These are phyloP conservation scores for Channa argus DNA, from an alignment of 2,113 vertebrate species.

Conservation along the genomic window DNA sequence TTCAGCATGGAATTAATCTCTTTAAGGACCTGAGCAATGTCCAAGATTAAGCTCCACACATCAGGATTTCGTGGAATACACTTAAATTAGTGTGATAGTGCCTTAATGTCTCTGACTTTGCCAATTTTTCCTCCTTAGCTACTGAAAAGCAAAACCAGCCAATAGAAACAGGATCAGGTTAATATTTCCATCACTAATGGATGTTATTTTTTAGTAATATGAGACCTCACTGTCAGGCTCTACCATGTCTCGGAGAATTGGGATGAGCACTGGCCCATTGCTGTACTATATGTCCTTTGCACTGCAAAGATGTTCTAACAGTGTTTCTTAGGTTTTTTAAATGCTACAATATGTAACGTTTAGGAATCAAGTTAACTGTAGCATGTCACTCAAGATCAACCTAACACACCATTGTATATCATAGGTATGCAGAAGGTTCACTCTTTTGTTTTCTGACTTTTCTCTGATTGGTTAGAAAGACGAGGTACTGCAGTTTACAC, in stretches of 20 bases:
- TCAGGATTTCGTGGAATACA: constrained; percentile 71
- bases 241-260: constrained; percentile 17
- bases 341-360: too few relatives aligned
- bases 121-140: constrained; percentile 20
- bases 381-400: too few relatives aligned
- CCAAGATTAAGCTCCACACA: constrained; percentile 53
- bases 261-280: neutral
- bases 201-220: constrained; percentile 65
- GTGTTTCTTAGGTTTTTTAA: too few relatives aligned
- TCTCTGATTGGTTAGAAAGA: too few relatives aligned
- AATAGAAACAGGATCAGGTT: constrained; percentile 56
- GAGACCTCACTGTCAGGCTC: constrained; percentile 41
- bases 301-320: too few relatives aligned
- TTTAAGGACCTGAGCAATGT: constrained; percentile 64
- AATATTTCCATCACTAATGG: constrained; percentile 53
- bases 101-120: constrained; percentile 64
- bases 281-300: too few relatives aligned
- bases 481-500: too few relatives aligned
- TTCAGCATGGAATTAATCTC: constrained; percentile 70
- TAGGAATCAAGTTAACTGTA: too few relatives aligned
- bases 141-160: constrained; percentile 52
- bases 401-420: too few relatives aligned
- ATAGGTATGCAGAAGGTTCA: too few relatives aligned
- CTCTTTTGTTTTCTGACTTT: too few relatives aligned
- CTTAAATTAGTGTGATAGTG: constrained; percentile 78